Evolutionary conservation across 2,113 vertebrate species (phyloP).

Genomic region (Hylia prasina): DNA sequence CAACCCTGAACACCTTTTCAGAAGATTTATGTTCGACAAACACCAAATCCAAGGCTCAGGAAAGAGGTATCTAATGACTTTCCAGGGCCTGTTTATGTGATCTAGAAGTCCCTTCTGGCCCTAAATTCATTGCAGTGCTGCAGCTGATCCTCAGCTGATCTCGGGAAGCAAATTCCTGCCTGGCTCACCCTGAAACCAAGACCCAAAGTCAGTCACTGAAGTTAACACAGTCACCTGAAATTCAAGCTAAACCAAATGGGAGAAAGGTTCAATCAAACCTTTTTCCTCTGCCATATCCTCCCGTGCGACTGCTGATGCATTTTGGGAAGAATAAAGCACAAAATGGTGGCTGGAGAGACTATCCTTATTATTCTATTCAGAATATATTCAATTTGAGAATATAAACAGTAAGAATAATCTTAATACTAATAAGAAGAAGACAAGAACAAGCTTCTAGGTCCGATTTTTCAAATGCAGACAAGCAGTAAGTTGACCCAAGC

Average conservation of each 20-base stretch:
- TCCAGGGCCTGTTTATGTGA: not conserved
- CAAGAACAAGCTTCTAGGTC: not conserved
- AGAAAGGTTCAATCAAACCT: not conserved
- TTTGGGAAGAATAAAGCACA: not conserved
- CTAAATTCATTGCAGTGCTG: not conserved
- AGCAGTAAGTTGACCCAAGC: not conserved
- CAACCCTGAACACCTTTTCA: slow-evolving; percentile 16
- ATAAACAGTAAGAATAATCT: not conserved
- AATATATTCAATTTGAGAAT: not conserved
- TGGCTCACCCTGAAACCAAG: not conserved
- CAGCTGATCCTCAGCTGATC: not conserved
- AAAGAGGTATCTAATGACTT: slow-evolving; percentile 37
- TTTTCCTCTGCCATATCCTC: not conserved
- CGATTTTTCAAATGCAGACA: not conserved
- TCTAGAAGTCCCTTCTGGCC: slow-evolving; percentile 43
- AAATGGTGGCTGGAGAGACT: not conserved
- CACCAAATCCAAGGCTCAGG: slow-evolving; percentile 8
- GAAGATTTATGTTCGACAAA: slow-evolving; percentile 43
- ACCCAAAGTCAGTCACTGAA: not conserved
- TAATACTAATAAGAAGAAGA: accelerated
- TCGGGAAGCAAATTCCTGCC: not conserved
- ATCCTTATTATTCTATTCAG: not conserved
- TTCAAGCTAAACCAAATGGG: not conserved
- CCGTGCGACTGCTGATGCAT: not conserved
- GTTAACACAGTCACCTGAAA: not conserved